A percentile compares a stretch with the other conserved stretches of the same genome.
Evolutionary conservation across 2,888 invertebrate genomes (phyloP).

Genomic region (Amblyjoppa proteus): DNA sequence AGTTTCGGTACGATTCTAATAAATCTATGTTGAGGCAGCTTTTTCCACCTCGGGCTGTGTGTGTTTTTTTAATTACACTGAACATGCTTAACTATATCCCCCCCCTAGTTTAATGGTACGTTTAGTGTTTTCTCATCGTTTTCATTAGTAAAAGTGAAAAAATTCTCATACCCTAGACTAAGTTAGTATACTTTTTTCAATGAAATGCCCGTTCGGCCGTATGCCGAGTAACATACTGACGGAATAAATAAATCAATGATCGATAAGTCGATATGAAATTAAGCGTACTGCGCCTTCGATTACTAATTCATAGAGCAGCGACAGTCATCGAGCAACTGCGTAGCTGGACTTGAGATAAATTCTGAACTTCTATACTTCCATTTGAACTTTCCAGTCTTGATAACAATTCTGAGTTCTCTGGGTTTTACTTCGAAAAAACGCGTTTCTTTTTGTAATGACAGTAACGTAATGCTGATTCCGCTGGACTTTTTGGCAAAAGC

Average conservation of each 20-base stretch:
- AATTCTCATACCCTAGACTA: constrained; percentile 19
- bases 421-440: neutral
- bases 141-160: constrained; percentile 46
- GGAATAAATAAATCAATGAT: neutral
- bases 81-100: neutral
- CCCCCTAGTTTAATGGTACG: neutral
- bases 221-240: neutral
- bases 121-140: constrained; percentile 26
- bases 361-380: neutral
- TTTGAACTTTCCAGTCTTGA: neutral
- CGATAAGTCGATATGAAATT: neutral
- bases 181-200: constrained; percentile 3
- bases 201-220: neutral
- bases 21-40: constrained; percentile 20
- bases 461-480: neutral
- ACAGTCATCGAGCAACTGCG: constrained; percentile 50
- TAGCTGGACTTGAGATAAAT: neutral
- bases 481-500: neutral
- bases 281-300: neutral
- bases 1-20: constrained; percentile 58
- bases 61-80: neutral
- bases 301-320: constrained; percentile 9
- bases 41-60: constrained; percentile 1
- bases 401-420: constrained; percentile 8
- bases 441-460: neutral